Conservation (phyloP, 2,797 vertebrate species). For the Hydrophis major region DNA sequence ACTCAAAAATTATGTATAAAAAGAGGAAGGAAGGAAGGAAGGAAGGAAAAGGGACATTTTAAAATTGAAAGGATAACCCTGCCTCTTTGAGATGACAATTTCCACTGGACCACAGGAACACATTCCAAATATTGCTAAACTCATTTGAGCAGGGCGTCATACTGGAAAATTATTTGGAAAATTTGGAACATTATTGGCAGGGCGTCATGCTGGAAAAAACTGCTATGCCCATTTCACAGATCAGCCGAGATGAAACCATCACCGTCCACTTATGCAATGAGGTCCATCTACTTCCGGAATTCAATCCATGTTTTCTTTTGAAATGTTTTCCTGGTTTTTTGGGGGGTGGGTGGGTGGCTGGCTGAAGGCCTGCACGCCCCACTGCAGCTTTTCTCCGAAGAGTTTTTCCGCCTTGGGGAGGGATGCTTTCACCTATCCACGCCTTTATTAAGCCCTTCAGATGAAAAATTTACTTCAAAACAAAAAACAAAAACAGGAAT, state of each 20-base stretch:
- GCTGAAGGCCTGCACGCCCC: too few species aligned
- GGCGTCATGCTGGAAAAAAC: background rate
- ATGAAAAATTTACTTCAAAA: background rate
- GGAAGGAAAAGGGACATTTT: background rate
- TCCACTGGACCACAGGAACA: background rate
- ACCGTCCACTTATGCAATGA: background rate
- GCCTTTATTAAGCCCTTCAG: background rate
- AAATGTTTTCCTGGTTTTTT: background rate
- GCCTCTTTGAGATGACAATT: background rate
- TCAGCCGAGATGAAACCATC: background rate
- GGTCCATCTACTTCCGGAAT: background rate
- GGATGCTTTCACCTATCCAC: too few species aligned
- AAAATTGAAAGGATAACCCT: background rate
- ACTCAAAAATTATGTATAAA: background rate
- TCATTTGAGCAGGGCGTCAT: background rate
- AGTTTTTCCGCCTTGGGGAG: background rate
- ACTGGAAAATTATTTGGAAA: background rate
- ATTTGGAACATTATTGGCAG: background rate
- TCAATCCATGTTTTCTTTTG: background rate
- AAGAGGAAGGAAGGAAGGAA: background rate
- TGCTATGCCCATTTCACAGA: constrained; percentile 10
- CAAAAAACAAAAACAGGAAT: background rate
- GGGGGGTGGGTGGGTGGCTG: background rate
- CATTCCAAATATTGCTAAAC: background rate
- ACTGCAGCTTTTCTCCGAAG: background rate